Evolutionary conservation across 1,140 invertebrate genomes (phyloP).

Genomic region (Atta cephalotes): DNA sequence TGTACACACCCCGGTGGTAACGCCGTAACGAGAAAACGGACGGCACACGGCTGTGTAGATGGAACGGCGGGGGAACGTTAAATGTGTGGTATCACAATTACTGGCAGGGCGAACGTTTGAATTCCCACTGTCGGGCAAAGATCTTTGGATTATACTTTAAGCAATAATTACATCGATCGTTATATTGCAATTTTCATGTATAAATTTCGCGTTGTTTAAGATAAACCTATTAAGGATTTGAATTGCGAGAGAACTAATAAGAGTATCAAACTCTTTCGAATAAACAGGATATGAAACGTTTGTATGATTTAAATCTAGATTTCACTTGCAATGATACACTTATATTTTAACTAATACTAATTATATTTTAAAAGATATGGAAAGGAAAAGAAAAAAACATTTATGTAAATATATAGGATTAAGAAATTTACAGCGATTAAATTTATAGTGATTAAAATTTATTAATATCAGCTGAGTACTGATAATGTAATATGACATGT

Average conservation of each 20-base stretch:
- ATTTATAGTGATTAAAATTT: background rate
- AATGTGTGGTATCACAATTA: constrained; percentile 58
- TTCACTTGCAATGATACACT: background rate
- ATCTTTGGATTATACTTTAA: background rate
- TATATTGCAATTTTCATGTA: background rate
- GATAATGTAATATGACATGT: background rate
- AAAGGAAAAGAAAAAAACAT: background rate
- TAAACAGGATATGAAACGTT: background rate
- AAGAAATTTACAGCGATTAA: background rate
- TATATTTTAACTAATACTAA: background rate
- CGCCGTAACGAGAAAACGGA: constrained; percentile 47
- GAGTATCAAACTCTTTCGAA: background rate
- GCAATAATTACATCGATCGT: constrained; percentile 2
- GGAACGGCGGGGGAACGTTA: constrained; percentile 23
- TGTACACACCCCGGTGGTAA: constrained; percentile 55
- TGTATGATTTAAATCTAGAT: background rate
- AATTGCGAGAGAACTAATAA: background rate
- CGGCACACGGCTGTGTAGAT: constrained; percentile 1
- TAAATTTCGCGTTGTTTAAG: constrained; percentile 1
- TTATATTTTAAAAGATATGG: background rate
- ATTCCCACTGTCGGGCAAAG: background rate
- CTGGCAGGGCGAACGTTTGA: background rate
- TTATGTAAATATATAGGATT: background rate
- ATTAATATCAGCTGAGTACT: background rate
- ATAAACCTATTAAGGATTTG: background rate